Conservation (phyloP, 1,140 invertebrate species). For the Drusus annulatus region DNA sequence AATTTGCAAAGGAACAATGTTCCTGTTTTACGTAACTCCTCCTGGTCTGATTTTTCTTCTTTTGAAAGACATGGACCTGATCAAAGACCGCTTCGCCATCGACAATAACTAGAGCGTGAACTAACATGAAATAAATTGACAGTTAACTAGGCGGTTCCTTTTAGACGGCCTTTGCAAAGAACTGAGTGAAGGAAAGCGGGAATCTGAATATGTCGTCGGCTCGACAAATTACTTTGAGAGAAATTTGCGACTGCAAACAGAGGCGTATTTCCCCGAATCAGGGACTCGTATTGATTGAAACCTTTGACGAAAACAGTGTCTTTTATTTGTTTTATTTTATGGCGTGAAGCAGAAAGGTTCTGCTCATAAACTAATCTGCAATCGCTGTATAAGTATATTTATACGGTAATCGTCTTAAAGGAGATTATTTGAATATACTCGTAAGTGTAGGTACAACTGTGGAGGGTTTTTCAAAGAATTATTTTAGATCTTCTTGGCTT, state of each 20-base stretch:
- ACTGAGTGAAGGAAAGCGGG: too few species aligned
- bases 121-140: slow-evolving; percentile 58
- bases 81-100: slow-evolving; percentile 48
- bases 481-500: too few species aligned
- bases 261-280: background rate
- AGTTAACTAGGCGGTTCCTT: slow-evolving; percentile 55
- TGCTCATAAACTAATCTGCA: too few species aligned
- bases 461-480: too few species aligned
- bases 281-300: background rate
- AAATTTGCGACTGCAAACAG: slow-evolving; percentile 30
- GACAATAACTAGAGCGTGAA: slow-evolving; percentile 57
- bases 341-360: too few species aligned
- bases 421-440: too few species aligned
- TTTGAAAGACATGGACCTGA: slow-evolving; percentile 22
- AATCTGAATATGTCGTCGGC: background rate
- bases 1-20: slow-evolving; percentile 29
- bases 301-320: background rate
- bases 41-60: slow-evolving; percentile 17
- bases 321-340: too few species aligned
- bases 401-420: too few species aligned
- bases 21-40: slow-evolving; percentile 9
- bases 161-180: slow-evolving; percentile 44
- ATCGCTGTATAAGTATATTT: too few species aligned
- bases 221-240: slow-evolving; percentile 26
- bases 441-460: too few species aligned